Percentiles rank a stretch among this genome's conserved stretches.
Evolutionary conservation across 1,140 invertebrate genomes (phyloP).

Genomic region (Pachyrhynchus sulphureomaculatus): DNA sequence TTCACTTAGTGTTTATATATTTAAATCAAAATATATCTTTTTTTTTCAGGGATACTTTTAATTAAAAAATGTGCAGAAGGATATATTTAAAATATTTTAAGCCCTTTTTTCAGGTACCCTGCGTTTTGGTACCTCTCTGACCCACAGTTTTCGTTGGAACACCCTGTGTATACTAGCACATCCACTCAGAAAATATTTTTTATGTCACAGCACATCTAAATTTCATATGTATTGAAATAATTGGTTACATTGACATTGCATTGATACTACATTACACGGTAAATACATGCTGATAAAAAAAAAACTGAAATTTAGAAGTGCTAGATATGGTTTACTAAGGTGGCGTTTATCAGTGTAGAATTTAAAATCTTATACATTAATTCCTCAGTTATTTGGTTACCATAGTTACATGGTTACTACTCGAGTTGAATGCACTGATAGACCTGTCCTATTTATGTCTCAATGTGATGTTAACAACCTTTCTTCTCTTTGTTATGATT

Average conservation of each 20-base stretch:
- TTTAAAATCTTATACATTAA: no score
- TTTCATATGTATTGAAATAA: neutral
- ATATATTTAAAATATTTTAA: neutral
- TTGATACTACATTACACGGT: no score
- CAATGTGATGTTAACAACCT: no score
- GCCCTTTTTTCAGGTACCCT: neutral
- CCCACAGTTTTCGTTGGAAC: slow-evolving; percentile 22
- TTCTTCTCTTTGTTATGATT: no score
- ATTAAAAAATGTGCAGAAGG: no score
- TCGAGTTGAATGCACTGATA: no score
- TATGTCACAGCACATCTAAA: slow-evolving; percentile 15
- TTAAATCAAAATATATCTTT: no score
- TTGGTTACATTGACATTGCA: neutral
- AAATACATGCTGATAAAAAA: no score
- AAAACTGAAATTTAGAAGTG: slow-evolving; percentile 14
- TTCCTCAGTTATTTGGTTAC: no score
- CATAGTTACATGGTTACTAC: no score
- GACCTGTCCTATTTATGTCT: no score
- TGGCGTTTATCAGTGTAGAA: no score
- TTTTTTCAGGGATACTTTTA: neutral
- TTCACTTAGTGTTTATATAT: neutral
- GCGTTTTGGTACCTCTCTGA: neutral
- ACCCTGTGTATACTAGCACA: slow-evolving; percentile 28
- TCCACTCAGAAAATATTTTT: slow-evolving; percentile 8
- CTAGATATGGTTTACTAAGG: neutral